These are phyloP conservation scores for Drosophila arawakana DNA, from an alignment of 1,140 invertebrate species.

Conservation along the genomic window DNA sequence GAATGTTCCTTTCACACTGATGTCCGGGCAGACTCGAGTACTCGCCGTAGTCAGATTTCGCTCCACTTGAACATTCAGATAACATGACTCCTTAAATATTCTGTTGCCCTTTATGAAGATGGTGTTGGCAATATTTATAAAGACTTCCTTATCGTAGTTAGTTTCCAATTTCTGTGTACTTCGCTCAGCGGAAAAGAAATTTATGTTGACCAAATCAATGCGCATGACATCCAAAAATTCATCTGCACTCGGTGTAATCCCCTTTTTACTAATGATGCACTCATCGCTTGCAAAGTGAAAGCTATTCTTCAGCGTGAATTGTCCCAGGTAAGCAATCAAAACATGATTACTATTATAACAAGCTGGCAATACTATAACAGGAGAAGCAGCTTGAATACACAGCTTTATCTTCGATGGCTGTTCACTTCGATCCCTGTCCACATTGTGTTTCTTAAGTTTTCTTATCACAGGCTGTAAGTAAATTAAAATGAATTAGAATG, in stretches of 20 bases:
- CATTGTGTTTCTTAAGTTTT: slow-evolving; percentile 73
- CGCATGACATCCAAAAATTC: slow-evolving; percentile 91
- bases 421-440: slow-evolving; percentile 35
- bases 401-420: slow-evolving; percentile 74
- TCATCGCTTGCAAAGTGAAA: slow-evolving; percentile 88
- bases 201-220: slow-evolving; percentile 92
- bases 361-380: slow-evolving; percentile 94
- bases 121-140: slow-evolving; percentile 72
- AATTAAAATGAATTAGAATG: slow-evolving; percentile 2
- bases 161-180: slow-evolving; percentile 54
- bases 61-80: slow-evolving; percentile 92
- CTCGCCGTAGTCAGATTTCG: slow-evolving; percentile 89
- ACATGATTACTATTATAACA: slow-evolving; percentile 92
- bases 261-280: slow-evolving; percentile 86
- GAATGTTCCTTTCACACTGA: slow-evolving; percentile 93
- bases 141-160: slow-evolving; percentile 47
- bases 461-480: slow-evolving; percentile 74
- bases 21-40: slow-evolving; percentile 90
- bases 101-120: slow-evolving; percentile 86
- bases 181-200: slow-evolving; percentile 89
- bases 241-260: slow-evolving; percentile 61
- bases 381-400: slow-evolving; percentile 87
- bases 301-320: slow-evolving; percentile 91
- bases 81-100: slow-evolving; percentile 92
- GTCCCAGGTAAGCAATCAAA: slow-evolving; percentile 93